These are phyloP conservation scores for Sitta europaea DNA, from an alignment of 2,113 vertebrate species.

Conservation along the genomic window DNA sequence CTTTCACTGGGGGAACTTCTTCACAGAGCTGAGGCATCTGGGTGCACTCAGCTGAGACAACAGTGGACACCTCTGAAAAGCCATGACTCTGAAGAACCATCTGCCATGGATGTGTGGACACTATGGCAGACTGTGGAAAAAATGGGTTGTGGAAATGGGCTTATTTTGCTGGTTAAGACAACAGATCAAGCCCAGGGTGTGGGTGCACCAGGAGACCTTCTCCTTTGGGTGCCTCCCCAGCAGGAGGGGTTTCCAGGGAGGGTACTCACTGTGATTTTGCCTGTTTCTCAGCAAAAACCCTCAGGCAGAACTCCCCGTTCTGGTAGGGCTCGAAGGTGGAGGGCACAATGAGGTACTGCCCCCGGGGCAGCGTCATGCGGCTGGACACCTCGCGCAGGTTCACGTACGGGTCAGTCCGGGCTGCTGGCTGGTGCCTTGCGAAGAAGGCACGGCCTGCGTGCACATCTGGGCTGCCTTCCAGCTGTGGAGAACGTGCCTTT, in stretches of 20 bases:
- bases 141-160: neutral
- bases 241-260: neutral
- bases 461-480: conserved; percentile 55
- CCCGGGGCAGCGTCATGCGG: conserved; percentile 75
- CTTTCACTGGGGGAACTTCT: neutral
- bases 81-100: neutral
- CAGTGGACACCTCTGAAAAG: neutral
- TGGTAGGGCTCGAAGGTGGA: conserved; percentile 85
- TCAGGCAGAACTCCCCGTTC: conserved; percentile 80
- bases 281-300: conserved; percentile 85
- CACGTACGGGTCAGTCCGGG: conserved; percentile 70
- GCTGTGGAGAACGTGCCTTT: neutral
- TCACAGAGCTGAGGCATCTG: neutral
- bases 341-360: conserved; percentile 82
- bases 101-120: neutral
- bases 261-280: conserved; percentile 72
- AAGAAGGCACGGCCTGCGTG: conserved; percentile 78
- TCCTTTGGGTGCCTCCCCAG: neutral
- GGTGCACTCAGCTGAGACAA: neutral
- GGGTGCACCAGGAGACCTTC: neutral
- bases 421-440: conserved; percentile 57
- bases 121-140: accelerated
- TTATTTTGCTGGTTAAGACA: neutral
- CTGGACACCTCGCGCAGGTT: conserved; percentile 80
- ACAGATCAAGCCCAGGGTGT: neutral